Conservation (phyloP, 2,888 invertebrate genomes). For the Parascotia fuliginaria region DNA sequence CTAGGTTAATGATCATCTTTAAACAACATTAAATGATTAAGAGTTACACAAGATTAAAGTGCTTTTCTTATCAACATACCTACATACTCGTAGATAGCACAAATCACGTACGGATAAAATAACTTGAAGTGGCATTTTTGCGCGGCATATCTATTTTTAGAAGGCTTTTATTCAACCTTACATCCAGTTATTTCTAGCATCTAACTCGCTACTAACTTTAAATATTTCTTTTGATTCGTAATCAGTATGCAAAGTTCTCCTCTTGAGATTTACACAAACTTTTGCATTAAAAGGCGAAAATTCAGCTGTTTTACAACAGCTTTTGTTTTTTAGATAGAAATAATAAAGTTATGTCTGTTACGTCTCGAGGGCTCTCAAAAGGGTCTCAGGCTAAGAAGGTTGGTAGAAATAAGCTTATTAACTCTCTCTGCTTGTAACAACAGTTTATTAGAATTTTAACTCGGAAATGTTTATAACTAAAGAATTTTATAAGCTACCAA, state of each 20-base stretch:
- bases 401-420: neutral
- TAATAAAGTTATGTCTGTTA: neutral
- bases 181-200: neutral
- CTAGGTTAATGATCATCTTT: too few relatives aligned
- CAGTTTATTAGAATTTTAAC: neutral
- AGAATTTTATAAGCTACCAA: neutral
- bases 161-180: neutral
- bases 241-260: slow-evolving; percentile 1
- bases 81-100: too few relatives aligned
- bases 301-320: slow-evolving; percentile 3
- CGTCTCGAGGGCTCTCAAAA: neutral
- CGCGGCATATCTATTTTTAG: too few relatives aligned
- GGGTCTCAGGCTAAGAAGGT: neutral
- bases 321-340: neutral
- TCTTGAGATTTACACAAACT: slow-evolving; percentile 3
- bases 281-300: slow-evolving; percentile 2
- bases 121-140: too few relatives aligned
- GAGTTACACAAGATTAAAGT: too few relatives aligned
- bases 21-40: too few relatives aligned
- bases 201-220: neutral
- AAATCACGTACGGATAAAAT: too few relatives aligned
- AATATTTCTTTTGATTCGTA: neutral
- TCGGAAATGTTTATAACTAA: neutral
- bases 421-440: neutral
- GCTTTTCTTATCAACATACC: too few relatives aligned